Conservation (phyloP, 2,113 vertebrate genomes). For the Cacatua alba region DNA sequence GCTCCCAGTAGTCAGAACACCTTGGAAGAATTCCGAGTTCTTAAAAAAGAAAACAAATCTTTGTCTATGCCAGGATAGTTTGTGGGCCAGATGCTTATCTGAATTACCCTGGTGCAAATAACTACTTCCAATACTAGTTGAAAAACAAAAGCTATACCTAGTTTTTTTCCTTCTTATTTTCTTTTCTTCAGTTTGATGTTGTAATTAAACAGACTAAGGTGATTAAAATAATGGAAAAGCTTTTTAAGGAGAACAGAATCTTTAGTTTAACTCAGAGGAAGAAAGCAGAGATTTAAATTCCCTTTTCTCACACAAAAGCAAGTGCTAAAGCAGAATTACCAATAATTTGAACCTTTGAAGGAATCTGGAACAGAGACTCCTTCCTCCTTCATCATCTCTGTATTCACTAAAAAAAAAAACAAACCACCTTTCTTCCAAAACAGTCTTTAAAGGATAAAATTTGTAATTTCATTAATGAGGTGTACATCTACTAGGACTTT, state of each 20-base stretch:
- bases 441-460: neutral
- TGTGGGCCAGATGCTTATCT: slow-evolving; percentile 23
- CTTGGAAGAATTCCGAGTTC: slow-evolving; percentile 54
- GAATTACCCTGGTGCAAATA: neutral
- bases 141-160: neutral
- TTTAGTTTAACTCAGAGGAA: neutral
- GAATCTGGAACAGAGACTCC: neutral
- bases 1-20: slow-evolving; percentile 8
- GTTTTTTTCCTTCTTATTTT: neutral
- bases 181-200: neutral
- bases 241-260: neutral
- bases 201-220: neutral
- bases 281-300: neutral
- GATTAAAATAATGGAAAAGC: neutral
- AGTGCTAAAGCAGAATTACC: neutral
- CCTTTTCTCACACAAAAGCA: neutral
- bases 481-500: neutral
- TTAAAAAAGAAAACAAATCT: neutral
- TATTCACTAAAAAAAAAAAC: neutral
- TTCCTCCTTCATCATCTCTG: neutral
- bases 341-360: neutral
- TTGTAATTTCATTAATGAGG: neutral
- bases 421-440: neutral
- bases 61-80: neutral
- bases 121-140: neutral